Conservation (phyloP, 64 coral and sea anemone species). For the Exaiptasia diaphana region DNA sequence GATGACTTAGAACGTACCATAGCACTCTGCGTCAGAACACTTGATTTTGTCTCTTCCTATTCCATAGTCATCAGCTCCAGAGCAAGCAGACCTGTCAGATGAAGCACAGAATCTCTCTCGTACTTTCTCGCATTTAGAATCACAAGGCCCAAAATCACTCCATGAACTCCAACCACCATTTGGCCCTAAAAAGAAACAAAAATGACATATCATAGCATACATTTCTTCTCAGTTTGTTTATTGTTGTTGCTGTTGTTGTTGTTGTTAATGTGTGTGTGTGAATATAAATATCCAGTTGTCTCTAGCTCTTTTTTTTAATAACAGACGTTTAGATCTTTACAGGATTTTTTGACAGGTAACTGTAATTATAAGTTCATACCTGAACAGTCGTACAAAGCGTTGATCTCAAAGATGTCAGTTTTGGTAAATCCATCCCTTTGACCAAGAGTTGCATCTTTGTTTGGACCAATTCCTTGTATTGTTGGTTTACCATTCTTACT, state of each 20-base stretch:
- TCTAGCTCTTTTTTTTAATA: too few relatives aligned
- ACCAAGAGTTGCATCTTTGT: constrained; percentile 16
- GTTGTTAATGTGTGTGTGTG: too few relatives aligned
- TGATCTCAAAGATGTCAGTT: constrained; percentile 40
- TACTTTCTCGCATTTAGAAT: constrained; percentile 13
- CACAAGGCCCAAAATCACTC: constrained; percentile 65
- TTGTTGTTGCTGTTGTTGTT: too few relatives aligned
- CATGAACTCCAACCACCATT: constrained; percentile 63
- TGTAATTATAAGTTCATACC: constrained; percentile 13
- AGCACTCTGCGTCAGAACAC: constrained; percentile 40
- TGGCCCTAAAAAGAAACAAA: constrained; percentile 21
- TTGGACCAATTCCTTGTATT: constrained; percentile 5
- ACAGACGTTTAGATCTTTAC: too few relatives aligned
- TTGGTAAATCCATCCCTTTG: not conserved
- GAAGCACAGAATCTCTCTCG: constrained; percentile 67
- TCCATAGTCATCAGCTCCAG: constrained; percentile 41
- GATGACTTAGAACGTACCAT: too few relatives aligned
- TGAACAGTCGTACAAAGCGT: constrained; percentile 49
- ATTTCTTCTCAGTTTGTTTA: too few relatives aligned
- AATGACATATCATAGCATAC: too few relatives aligned
- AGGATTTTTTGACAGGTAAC: not conserved
- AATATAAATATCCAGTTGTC: too few relatives aligned
- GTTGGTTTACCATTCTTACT: constrained; percentile 45
- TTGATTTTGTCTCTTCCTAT: not conserved
- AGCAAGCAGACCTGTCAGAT: constrained; percentile 10